Conservation (phyloP, 2,888 invertebrate genomes). For the Leucophenga maculata region DNA sequence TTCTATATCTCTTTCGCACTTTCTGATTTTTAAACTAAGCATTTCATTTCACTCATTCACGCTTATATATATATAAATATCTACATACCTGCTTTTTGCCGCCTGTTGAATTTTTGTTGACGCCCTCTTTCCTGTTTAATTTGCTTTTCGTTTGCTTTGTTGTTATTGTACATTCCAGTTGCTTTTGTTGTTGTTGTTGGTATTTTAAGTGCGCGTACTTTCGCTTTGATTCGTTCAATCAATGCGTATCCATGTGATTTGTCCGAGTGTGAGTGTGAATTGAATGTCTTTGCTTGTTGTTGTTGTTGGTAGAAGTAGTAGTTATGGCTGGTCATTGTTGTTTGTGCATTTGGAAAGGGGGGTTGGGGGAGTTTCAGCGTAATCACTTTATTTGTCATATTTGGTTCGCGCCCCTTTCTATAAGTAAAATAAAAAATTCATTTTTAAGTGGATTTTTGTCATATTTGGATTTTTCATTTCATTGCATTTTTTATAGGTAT, state of each 20-base stretch:
- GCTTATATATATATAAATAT: neutral
- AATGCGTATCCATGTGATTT: constrained; percentile 54
- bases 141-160: constrained; percentile 47
- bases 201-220: constrained; percentile 65
- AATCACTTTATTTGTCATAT: neutral
- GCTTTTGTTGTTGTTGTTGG: constrained; percentile 58
- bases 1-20: constrained; percentile 9
- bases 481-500: neutral
- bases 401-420: neutral
- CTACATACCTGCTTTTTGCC: constrained; percentile 24
- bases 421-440: neutral
- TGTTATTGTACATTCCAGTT: constrained; percentile 12
- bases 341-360: neutral
- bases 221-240: constrained; percentile 67
- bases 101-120: constrained; percentile 53
- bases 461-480: neutral
- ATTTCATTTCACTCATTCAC: constrained; percentile 13
- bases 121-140: constrained; percentile 60
- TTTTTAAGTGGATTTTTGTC: neutral
- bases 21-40: too few relatives aligned
- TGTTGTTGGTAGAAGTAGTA: neutral
- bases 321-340: too few relatives aligned
- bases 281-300: neutral
- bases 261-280: neutral
- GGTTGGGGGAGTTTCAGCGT: neutral